A percentile compares a stretch with the other conserved stretches of the same genome.
Conservation (phyloP, 2,888 invertebrate species). For the Drosophila stalkeri region DNA sequence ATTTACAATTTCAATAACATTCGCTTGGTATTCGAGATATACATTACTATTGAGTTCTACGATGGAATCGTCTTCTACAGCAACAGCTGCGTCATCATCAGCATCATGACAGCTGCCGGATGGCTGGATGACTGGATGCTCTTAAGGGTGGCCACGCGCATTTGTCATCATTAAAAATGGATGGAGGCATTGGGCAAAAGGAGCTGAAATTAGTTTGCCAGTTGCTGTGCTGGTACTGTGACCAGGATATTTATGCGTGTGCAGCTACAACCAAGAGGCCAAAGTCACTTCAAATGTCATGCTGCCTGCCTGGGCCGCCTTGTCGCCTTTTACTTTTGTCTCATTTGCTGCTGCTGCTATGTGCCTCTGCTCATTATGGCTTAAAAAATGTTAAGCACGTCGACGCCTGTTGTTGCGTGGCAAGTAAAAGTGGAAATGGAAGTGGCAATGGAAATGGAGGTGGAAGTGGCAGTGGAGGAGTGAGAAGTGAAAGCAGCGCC, state of each 20-base stretch:
- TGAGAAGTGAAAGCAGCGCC: constrained; percentile 11
- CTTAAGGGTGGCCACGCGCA: constrained; percentile 47
- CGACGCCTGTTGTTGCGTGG: constrained; percentile 69
- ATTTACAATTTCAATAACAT: constrained; percentile 79
- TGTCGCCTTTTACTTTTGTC: constrained; percentile 57
- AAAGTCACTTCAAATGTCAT: constrained; percentile 67
- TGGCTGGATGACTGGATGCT: background rate
- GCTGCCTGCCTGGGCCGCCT: constrained; percentile 50
- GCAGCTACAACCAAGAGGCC: constrained; percentile 53
- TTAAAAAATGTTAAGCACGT: constrained; percentile 78
- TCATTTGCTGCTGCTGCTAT: constrained; percentile 29
- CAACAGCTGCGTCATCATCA: constrained; percentile 31
- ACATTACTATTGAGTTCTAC: constrained; percentile 45
- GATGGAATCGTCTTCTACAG: constrained; percentile 42
- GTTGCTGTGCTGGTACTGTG: constrained; percentile 26
- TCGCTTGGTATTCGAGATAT: constrained; percentile 39
- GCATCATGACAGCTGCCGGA: constrained; percentile 5
- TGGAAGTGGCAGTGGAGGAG: background rate
- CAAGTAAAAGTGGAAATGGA: constrained; percentile 23
- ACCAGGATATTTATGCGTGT: constrained; percentile 75
- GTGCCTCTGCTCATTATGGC: constrained; percentile 68
- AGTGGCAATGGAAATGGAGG: background rate
- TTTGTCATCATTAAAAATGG: constrained; percentile 76
- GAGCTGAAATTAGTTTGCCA: constrained; percentile 64
- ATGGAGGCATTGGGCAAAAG: constrained; percentile 34